A percentile compares a stretch with the other conserved stretches of the same genome.
phyloP scores from a whole-genome alignment of 2,888 invertebrate species.

The Drosophila ochracea region DNA sequence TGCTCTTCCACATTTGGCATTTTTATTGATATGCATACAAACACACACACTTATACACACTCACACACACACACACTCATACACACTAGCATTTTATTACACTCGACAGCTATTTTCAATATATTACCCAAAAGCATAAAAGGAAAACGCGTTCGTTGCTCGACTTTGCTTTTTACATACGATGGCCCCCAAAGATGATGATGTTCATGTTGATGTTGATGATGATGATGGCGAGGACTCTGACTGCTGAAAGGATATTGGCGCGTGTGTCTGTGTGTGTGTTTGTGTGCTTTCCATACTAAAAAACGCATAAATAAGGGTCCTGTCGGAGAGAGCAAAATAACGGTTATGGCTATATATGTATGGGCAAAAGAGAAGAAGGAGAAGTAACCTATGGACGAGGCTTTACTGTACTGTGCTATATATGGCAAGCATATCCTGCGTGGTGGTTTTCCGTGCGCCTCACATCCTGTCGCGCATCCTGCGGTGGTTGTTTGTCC shows the following conservation, averaged over 20 bases:
- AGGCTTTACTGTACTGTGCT: not conserved
- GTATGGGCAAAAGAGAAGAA: not conserved
- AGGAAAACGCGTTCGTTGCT: constrained; percentile 57
- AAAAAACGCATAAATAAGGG: constrained; percentile 82
- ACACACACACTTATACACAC: constrained; percentile 27
- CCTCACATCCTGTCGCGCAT: constrained; percentile 8
- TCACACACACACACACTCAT: constrained; percentile 28
- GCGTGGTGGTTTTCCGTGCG: constrained; percentile 47
- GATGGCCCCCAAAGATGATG: constrained; percentile 23
- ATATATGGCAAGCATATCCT: constrained; percentile 12
- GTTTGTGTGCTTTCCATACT: constrained; percentile 77
- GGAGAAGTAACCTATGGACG: constrained; percentile 11
- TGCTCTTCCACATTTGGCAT: constrained; percentile 71
- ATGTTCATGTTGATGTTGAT: constrained; percentile 26
- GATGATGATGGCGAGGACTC: constrained; percentile 40
- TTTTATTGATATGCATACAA: constrained; percentile 79
- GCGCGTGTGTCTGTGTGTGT: constrained; percentile 18
- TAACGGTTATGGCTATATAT: constrained; percentile 66
- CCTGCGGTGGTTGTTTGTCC: constrained; percentile 46
- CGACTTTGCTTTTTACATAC: constrained; percentile 73
- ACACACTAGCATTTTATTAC: constrained; percentile 77
- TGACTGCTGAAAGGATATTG: constrained; percentile 69
- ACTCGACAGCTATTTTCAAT: constrained; percentile 82
- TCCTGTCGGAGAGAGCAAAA: constrained; percentile 63
- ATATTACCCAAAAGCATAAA: constrained; percentile 79